These are phyloP conservation scores for Herminia tarsipennalis DNA, from an alignment of 2,888 invertebrate species.

Conservation along the genomic window DNA sequence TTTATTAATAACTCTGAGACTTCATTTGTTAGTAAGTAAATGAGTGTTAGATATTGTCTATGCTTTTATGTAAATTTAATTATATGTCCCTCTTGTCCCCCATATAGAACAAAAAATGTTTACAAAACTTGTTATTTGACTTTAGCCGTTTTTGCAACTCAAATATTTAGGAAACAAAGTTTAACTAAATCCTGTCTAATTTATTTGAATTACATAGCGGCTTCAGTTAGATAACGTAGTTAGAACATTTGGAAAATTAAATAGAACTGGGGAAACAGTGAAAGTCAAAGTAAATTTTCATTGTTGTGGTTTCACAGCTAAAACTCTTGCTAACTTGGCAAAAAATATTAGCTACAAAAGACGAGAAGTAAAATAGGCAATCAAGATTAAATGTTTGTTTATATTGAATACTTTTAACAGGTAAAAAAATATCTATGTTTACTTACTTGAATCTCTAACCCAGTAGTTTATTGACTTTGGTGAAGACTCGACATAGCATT, in stretches of 20 bases:
- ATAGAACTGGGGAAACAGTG: constrained; percentile 25
- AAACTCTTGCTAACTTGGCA: constrained; percentile 25
- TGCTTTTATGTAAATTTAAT: too few relatives aligned
- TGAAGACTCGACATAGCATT: constrained; percentile 96
- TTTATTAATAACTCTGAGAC: too few relatives aligned
- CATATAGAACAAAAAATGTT: too few relatives aligned
- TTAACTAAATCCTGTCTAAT: constrained; percentile 24
- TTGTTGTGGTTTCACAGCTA: constrained; percentile 20
- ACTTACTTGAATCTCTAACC: constrained; percentile 94
- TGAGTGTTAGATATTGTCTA: too few relatives aligned
- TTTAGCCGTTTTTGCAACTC: too few relatives aligned
- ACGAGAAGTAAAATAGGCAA: too few relatives aligned
- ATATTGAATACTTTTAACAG: constrained; percentile 3
- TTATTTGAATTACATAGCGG: constrained; percentile 29
- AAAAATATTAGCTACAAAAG: too few relatives aligned
- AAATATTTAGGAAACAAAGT: constrained; percentile 30
- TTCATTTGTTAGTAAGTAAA: too few relatives aligned
- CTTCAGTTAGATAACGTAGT: constrained; percentile 29
- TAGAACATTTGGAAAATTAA: constrained; percentile 36
- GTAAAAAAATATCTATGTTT: background rate
- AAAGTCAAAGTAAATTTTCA: constrained; percentile 36
- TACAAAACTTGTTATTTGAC: too few relatives aligned
- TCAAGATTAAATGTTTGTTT: too few relatives aligned
- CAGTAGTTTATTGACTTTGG: constrained; percentile 97
- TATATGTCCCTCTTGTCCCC: too few relatives aligned